phyloP scores from a whole-genome alignment of 2,797 vertebrate species.

The Podarcis siculus region DNA sequence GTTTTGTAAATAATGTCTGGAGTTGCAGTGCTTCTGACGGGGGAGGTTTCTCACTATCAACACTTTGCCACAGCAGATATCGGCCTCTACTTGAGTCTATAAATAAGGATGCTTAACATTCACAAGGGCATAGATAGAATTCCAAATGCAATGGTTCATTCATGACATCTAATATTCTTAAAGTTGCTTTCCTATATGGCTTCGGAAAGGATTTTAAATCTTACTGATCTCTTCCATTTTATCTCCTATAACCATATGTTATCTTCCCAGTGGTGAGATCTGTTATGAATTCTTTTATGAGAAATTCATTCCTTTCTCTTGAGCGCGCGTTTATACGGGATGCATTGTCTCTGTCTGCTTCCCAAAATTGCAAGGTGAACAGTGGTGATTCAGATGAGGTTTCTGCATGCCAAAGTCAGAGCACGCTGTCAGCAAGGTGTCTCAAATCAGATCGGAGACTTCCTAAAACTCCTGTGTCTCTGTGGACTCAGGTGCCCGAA shows the following conservation, averaged over 20 bases:
- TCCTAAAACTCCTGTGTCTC: too few relatives aligned
- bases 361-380: too few relatives aligned
- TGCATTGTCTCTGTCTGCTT: too few relatives aligned
- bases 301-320: slow-evolving; percentile 53
- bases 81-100: background rate
- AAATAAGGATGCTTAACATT: slow-evolving; percentile 35
- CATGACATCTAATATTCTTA: slow-evolving; percentile 39
- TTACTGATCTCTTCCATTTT: slow-evolving; percentile 48
- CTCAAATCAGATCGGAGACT: too few relatives aligned
- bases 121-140: slow-evolving; percentile 29
- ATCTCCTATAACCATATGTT: slow-evolving; percentile 51
- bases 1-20: background rate
- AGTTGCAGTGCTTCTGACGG: too few relatives aligned
- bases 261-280: slow-evolving; percentile 22
- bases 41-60: accelerated
- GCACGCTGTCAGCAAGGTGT: too few relatives aligned
- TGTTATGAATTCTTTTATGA: slow-evolving; percentile 40
- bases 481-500: too few relatives aligned
- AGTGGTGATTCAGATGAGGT: too few relatives aligned
- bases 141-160: slow-evolving; percentile 39
- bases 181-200: slow-evolving; percentile 33
- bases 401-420: too few relatives aligned
- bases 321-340: background rate
- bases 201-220: slow-evolving; percentile 39
- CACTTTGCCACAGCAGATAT: accelerated